A percentile compares a stretch with the other conserved stretches of the same genome.
Conservation (phyloP, 1,140 invertebrate genomes). For the Diuraphis noxia region DNA sequence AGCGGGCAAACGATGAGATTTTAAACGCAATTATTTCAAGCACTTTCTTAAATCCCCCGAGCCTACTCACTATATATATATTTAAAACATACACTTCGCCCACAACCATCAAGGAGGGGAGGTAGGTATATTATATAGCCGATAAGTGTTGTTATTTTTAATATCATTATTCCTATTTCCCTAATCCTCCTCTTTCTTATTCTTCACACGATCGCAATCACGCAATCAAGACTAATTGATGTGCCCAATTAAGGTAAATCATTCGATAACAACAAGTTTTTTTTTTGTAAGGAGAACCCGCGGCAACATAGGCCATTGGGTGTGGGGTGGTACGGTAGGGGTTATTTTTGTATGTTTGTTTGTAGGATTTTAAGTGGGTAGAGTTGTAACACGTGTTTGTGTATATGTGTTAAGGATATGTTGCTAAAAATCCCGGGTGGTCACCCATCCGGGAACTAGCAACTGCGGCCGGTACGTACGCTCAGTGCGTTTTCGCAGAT, state of each 20-base stretch:
- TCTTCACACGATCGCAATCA: neutral
- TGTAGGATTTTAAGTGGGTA: too few species aligned
- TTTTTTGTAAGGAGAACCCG: too few species aligned
- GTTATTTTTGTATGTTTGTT: too few species aligned
- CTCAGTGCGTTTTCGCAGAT: too few species aligned
- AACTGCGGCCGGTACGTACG: too few species aligned
- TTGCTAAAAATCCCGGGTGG: too few species aligned
- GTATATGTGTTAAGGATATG: too few species aligned
- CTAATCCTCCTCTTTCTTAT: neutral
- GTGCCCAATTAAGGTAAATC: conserved; percentile 28
- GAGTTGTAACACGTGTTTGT: too few species aligned
- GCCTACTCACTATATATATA: neutral
- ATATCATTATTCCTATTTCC: neutral
- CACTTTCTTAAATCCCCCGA: conserved; percentile 26
- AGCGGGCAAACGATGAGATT: neutral
- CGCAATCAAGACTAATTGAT: conserved; percentile 24
- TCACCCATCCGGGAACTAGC: too few species aligned
- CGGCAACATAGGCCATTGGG: too few species aligned
- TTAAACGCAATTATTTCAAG: conserved; percentile 27
- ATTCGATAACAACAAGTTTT: neutral
- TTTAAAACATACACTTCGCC: conserved; percentile 7
- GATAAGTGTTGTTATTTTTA: neutral
- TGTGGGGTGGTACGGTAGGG: too few species aligned
- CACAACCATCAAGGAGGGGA: neutral
- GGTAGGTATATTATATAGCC: neutral